A percentile compares a stretch with the other conserved stretches of the same genome.
phyloP scores from a whole-genome alignment of 2,888 invertebrate species.

The Andrena flavipes region DNA sequence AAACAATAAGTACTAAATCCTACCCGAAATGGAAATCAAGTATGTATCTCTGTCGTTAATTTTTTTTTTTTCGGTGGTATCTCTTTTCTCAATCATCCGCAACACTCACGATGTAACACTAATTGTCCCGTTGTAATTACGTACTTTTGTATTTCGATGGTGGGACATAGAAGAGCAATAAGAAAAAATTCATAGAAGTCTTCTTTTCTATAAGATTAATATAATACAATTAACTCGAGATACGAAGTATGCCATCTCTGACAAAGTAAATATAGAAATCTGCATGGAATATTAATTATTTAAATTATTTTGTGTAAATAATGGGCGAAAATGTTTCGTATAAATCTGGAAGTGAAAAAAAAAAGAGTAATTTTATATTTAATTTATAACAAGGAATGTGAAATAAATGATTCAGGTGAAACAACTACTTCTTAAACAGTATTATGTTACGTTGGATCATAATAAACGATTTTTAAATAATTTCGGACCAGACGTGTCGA shows the following conservation, averaged over 20 bases:
- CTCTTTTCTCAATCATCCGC: slow-evolving; percentile 36
- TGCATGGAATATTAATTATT: slow-evolving; percentile 39
- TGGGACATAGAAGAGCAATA: slow-evolving; percentile 61
- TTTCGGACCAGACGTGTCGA: slow-evolving; percentile 50
- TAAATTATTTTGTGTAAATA: slow-evolving; percentile 53
- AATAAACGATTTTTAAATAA: slow-evolving; percentile 39
- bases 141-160: slow-evolving; percentile 58
- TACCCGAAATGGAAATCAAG: slow-evolving; percentile 44
- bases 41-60: slow-evolving; percentile 27
- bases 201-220: slow-evolving; percentile 55
- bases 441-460: slow-evolving; percentile 54
- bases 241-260: slow-evolving; percentile 45
- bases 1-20: slow-evolving; percentile 41
- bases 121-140: slow-evolving; percentile 50
- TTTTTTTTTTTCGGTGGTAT: slow-evolving; percentile 22
- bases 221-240: slow-evolving; percentile 45
- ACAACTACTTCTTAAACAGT: slow-evolving; percentile 54
- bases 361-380: slow-evolving; percentile 41
- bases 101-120: slow-evolving; percentile 35
- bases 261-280: slow-evolving; percentile 54
- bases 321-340: slow-evolving; percentile 52
- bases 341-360: slow-evolving; percentile 26
- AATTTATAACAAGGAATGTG: slow-evolving; percentile 36
- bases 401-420: slow-evolving; percentile 37
- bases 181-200: slow-evolving; percentile 50